Evolutionary conservation across 2,888 invertebrate genomes (phyloP), one percentile per base, ranked within the genome.

Genomic region (Sminthurinus aureus): DNA sequence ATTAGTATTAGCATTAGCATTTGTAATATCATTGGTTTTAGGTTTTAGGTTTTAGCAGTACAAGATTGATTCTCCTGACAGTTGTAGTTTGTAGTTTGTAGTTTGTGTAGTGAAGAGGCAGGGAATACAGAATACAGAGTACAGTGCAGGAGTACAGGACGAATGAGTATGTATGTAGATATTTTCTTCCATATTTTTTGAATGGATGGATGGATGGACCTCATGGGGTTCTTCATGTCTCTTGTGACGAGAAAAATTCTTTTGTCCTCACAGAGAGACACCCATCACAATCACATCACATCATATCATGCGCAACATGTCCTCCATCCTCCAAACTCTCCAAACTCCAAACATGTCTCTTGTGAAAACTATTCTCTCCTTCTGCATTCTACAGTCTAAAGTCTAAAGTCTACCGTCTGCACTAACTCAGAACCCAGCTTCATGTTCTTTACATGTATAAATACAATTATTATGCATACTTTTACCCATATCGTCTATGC

Each of bases 201-300:
- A 38, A 38, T 38, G 38, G 38, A 38, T 82, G 77, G 77, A 82
- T 82, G 80, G 79, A 50, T 11, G 66, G 79, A 52, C 80, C 74
- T 75, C 73, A 79, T 79, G 79, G 83, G 79, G 83, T 12, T 69
- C 71, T 79, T n/a, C 71, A 75, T 74, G 79, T 75, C 75, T 74
- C 75, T 84, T 20, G 58, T 20, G 78, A 81, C 66, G 83, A 81
- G 76, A 81, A 81, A 84, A 84, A 84, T 78, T 77, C 81, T 78
- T 84, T 79, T 84, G 81, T 78, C 82, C 77, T 76, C 50, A 82
- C 50, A 71, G 77, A 81, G 83, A 84, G 84, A 84, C 84, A 84
- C 80, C 84, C 84, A 81, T 84, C 81, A 84, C 76, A 84, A 82
- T 73, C 73, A 78, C 83, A 83, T 77, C 77, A 83, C 78, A 78